Evolutionary conservation across 2,888 invertebrate species (phyloP).

Genomic region (Meteorus cinctellus): DNA sequence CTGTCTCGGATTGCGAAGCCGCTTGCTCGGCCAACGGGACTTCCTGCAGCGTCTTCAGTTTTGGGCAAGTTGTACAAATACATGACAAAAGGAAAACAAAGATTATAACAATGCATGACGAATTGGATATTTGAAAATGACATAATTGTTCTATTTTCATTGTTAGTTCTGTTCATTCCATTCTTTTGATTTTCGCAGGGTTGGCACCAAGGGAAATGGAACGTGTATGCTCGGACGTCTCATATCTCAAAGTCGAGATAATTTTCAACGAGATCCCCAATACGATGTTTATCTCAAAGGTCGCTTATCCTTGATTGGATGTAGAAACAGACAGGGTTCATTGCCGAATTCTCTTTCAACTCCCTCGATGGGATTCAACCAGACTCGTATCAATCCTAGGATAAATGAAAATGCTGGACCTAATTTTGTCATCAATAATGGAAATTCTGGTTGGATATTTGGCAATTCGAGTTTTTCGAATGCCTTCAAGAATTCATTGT

Average conservation of each 20-base stretch:
- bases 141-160: constrained; percentile 1
- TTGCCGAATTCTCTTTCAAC: background rate
- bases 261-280: constrained; percentile 77
- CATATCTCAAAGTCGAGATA: constrained; percentile 69
- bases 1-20: constrained; percentile 74
- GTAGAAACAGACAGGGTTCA: background rate
- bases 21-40: constrained; percentile 73
- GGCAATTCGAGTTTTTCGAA: constrained; percentile 31
- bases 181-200: constrained; percentile 69
- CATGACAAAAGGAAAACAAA: background rate
- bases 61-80: constrained; percentile 72
- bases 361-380: background rate
- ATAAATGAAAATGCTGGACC: background rate
- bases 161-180: background rate
- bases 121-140: background rate
- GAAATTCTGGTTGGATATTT: constrained; percentile 20
- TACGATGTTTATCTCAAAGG: constrained; percentile 78
- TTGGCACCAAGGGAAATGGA: constrained; percentile 78
- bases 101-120: background rate
- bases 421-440: constrained; percentile 23
- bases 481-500: constrained; percentile 24
- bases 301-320: constrained; percentile 36
- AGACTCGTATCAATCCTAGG: background rate
- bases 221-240: constrained; percentile 76
- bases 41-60: constrained; percentile 74